phyloP scores from a whole-genome alignment of 2,113 vertebrate species.

The Uropsilus gracilis region DNA sequence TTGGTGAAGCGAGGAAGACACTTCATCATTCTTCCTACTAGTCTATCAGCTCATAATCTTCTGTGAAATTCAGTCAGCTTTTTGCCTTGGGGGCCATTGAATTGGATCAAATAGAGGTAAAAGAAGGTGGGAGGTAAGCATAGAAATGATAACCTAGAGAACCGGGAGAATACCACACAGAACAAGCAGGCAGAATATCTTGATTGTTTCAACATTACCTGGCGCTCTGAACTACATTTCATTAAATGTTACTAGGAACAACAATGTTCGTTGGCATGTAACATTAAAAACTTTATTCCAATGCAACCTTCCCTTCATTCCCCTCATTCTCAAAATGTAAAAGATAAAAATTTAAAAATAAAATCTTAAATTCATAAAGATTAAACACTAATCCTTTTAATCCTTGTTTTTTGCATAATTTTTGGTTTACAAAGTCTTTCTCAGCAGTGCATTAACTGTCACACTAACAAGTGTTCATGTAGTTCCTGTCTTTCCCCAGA shows the following conservation, averaged over 20 bases:
- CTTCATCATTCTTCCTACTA: background rate
- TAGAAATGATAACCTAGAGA: background rate
- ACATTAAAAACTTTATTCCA: background rate
- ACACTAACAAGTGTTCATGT: constrained; percentile 86
- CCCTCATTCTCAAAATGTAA: background rate
- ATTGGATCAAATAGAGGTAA: background rate
- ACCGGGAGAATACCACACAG: background rate
- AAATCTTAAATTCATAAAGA: constrained; percentile 62
- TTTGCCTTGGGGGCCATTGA: background rate
- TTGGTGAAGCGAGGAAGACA: background rate
- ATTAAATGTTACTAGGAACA: background rate
- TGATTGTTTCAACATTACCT: background rate
- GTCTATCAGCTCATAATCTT: background rate
- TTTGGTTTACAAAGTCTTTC: constrained; percentile 77
- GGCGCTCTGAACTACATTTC: background rate
- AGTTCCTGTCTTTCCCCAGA: constrained; percentile 87
- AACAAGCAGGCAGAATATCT: background rate
- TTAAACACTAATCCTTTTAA: constrained; percentile 60
- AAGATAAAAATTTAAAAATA: constrained; percentile 25
- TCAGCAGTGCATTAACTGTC: constrained; percentile 84
- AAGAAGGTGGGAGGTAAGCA: background rate
- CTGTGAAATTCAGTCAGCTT: background rate
- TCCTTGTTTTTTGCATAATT: constrained; percentile 74
- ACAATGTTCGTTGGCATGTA: background rate
- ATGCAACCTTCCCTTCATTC: background rate